These are phyloP conservation scores for Clitarchus hookeri DNA, from an alignment of 2,888 invertebrate genomes.

Conservation along the genomic window DNA sequence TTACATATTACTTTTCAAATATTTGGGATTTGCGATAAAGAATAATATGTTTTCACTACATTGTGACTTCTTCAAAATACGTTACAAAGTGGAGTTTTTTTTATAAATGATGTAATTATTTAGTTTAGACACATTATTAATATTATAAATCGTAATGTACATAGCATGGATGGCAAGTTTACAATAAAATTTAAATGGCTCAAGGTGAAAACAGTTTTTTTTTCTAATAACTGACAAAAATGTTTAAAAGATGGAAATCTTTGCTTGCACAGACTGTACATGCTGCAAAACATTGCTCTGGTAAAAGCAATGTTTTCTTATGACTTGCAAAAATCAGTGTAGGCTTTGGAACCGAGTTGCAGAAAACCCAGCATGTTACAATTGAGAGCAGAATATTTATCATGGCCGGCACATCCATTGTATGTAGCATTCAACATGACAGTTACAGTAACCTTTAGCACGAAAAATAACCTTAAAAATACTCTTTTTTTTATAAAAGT, in stretches of 20 bases:
- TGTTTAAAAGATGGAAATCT: neutral
- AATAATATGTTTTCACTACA: constrained; percentile 30
- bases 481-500: constrained; percentile 20
- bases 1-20: neutral
- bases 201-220: constrained; percentile 10
- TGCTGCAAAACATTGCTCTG: neutral
- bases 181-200: constrained; percentile 28
- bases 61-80: constrained; percentile 31
- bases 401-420: constrained; percentile 20
- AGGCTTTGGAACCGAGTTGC: neutral
- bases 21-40: constrained; percentile 29
- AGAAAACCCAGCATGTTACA: neutral
- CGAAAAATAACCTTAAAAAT: constrained; percentile 25
- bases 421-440: constrained; percentile 22
- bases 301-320: neutral
- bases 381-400: constrained; percentile 8
- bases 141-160: constrained; percentile 38
- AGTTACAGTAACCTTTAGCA: constrained; percentile 22
- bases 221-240: constrained; percentile 14
- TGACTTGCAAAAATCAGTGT: neutral
- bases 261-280: neutral
- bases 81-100: constrained; percentile 16
- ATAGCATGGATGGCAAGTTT: constrained; percentile 41
- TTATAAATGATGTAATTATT: constrained; percentile 23
- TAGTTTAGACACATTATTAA: constrained; percentile 36